Conservation (phyloP, 2,113 vertebrate species). For the Noturus placidus region DNA sequence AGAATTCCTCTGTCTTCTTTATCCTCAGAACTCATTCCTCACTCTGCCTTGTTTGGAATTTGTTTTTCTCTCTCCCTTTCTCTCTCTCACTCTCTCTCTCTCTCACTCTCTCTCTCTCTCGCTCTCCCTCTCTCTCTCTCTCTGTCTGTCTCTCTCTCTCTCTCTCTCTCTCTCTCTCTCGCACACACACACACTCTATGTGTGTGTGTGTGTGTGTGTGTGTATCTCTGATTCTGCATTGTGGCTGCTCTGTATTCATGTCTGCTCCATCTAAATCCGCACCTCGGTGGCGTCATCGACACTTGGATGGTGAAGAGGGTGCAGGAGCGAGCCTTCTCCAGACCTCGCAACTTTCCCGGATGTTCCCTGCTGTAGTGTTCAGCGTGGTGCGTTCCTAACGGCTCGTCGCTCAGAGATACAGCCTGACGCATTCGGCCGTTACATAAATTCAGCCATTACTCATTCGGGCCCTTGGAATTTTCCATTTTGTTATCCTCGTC, state of each 20-base stretch:
- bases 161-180: background rate
- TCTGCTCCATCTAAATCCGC: background rate
- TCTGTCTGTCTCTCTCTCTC: background rate
- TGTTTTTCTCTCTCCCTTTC: background rate
- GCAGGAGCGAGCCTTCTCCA: background rate
- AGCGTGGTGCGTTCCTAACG: background rate
- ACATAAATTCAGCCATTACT: background rate
- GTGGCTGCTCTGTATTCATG: background rate
- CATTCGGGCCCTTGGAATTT: background rate
- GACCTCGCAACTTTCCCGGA: background rate
- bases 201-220: conserved; percentile 1
- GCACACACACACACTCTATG: background rate
- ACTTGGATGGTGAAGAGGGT: background rate
- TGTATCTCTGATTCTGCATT: background rate
- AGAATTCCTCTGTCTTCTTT: background rate
- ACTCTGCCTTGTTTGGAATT: background rate
- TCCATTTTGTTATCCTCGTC: background rate
- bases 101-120: no score
- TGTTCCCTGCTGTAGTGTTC: background rate
- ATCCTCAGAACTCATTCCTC: background rate
- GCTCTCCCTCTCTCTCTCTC: background rate
- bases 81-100: background rate
- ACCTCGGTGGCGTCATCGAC: background rate
- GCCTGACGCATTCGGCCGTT: background rate
- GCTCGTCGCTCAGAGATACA: background rate